These are phyloP conservation scores for Mesocentrotus franciscanus DNA, from an alignment of 53 echinoderm and acorn worm species.

Conservation along the genomic window DNA sequence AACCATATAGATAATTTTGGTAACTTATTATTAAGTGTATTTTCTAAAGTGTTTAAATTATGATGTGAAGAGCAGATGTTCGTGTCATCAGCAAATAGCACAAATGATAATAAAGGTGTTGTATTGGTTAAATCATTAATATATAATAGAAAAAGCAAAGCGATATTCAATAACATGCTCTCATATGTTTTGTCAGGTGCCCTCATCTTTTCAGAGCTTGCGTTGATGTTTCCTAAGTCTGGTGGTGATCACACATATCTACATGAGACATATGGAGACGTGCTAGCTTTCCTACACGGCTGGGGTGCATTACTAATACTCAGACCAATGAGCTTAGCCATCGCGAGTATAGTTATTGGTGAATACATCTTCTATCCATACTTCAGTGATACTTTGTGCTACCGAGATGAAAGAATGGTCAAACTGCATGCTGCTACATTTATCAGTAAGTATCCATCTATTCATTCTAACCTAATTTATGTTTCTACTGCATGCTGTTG, in stretches of 20 bases:
- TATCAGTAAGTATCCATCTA: conserved; percentile 71
- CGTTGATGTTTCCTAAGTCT: conserved; percentile 78
- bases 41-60: no score
- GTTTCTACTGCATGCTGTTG: no score
- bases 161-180: neutral
- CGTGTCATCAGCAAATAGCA: no score
- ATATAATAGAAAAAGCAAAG: no score
- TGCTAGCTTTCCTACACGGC: conserved; percentile 76
- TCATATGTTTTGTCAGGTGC: conserved; percentile 62
- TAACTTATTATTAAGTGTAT: no score
- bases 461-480: neutral
- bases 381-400: conserved; percentile 38
- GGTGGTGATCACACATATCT: conserved; percentile 84
- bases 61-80: no score
- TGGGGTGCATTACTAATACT: conserved; percentile 76
- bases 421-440: conserved; percentile 75
- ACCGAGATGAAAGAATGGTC: conserved; percentile 49
- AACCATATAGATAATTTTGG: no score
- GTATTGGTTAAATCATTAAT: no score
- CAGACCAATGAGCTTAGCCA: conserved; percentile 75
- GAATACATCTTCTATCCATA: conserved; percentile 75
- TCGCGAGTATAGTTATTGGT: conserved; percentile 70
- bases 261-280: conserved; percentile 69
- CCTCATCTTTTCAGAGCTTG: conserved; percentile 77
- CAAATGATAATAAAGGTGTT: no score